phyloP scores from a whole-genome alignment of 2,797 vertebrate species.

The Enteromius radiatus region DNA sequence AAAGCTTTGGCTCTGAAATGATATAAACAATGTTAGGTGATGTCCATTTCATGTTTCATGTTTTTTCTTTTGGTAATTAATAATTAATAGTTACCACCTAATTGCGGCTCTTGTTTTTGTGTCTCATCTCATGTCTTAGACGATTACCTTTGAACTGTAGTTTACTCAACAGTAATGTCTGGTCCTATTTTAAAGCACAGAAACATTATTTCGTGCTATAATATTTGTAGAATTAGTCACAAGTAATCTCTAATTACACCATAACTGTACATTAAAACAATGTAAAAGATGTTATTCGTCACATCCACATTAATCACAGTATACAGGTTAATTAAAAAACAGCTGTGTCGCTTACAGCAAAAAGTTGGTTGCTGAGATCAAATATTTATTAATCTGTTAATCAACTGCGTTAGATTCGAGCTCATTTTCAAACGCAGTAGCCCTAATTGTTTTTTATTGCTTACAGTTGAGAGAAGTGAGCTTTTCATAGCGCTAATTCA shows the following conservation, averaged over 20 bases:
- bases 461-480: slow-evolving; percentile 64
- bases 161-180: not conserved
- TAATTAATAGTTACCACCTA: not conserved
- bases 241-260: slow-evolving; percentile 27
- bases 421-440: slow-evolving; percentile 56
- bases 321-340: slow-evolving; percentile 65
- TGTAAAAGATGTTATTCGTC: slow-evolving; percentile 62
- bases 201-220: not conserved
- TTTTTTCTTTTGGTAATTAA: slow-evolving; percentile 10
- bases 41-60: slow-evolving; percentile 25
- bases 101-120: not conserved
- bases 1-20: slow-evolving; percentile 33
- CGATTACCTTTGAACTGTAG: not conserved
- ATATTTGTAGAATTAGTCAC: not conserved
- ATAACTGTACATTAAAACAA: slow-evolving; percentile 61
- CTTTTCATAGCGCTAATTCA: slow-evolving; percentile 62
- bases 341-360: slow-evolving; percentile 56
- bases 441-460: slow-evolving; percentile 66
- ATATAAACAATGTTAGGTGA: slow-evolving; percentile 42
- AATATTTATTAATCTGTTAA: slow-evolving; percentile 69
- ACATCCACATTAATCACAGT: slow-evolving; percentile 66
- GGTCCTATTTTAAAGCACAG: not conserved
- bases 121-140: not conserved
- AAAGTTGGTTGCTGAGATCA: slow-evolving; percentile 55
- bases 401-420: slow-evolving; percentile 68